Conservation (phyloP, 2,888 invertebrate genomes). For the Thyatira batis region DNA sequence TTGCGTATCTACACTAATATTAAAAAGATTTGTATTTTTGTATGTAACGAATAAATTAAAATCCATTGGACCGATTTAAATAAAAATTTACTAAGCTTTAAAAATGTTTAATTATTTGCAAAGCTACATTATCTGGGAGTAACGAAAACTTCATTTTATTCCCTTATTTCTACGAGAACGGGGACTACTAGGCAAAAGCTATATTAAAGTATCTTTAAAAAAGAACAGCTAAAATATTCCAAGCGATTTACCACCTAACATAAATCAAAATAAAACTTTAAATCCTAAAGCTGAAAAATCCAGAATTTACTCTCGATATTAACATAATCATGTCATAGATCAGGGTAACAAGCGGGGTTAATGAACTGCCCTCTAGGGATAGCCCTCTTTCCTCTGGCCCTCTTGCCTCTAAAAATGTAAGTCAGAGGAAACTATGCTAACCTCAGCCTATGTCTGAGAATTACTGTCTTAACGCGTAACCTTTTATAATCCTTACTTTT, state of each 20-base stretch:
- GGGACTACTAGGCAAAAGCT: too few relatives aligned
- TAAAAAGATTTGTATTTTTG: too few relatives aligned
- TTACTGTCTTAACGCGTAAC: neutral
- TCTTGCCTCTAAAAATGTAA: neutral
- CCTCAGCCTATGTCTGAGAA: neutral
- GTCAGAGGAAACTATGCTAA: neutral
- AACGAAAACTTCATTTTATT: too few relatives aligned
- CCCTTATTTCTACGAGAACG: too few relatives aligned
- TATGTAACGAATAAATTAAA: too few relatives aligned
- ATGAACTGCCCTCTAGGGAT: neutral
- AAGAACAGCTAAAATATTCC: neutral
- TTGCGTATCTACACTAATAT: too few relatives aligned
- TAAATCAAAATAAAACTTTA: neutral
- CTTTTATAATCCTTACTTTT: neutral
- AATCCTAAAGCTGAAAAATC: neutral
- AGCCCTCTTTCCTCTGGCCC: neutral
- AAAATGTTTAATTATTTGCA: too few relatives aligned
- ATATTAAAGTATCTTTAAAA: too few relatives aligned
- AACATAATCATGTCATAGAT: slow-evolving; percentile 7
- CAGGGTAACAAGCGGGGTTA: slow-evolving; percentile 7
- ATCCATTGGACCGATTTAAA: too few relatives aligned
- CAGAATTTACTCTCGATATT: neutral
- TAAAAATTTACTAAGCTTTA: too few relatives aligned
- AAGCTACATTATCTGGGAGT: too few relatives aligned
- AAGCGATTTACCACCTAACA: neutral